A percentile compares a stretch with the other conserved stretches of the same genome.
Conservation (phyloP, 2,113 vertebrate genomes). For the Anseranas semipalmata region DNA sequence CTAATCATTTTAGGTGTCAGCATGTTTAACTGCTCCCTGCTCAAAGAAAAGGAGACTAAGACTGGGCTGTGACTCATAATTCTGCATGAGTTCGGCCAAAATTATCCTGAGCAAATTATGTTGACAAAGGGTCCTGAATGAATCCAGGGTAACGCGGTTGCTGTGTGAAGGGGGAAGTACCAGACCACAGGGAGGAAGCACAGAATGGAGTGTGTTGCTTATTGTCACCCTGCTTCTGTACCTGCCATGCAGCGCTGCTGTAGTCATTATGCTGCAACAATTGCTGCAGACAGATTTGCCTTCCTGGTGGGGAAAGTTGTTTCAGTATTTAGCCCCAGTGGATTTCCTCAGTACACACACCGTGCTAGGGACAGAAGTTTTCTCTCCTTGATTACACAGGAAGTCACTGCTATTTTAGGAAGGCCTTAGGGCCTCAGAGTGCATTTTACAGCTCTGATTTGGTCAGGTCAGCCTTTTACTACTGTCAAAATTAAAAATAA, state of each 20-base stretch:
- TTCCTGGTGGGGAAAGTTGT: neutral
- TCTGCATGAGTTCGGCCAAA: neutral
- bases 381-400: neutral
- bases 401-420: neutral
- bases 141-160: neutral
- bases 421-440: neutral
- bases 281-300: neutral
- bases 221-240: too few relatives aligned
- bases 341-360: neutral
- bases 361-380: neutral
- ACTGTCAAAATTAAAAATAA: neutral
- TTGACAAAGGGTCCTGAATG: neutral
- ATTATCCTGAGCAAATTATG: neutral
- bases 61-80: neutral
- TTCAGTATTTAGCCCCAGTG: neutral
- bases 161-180: neutral
- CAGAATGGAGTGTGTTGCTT: neutral
- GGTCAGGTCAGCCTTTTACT: neutral
- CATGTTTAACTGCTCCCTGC: neutral
- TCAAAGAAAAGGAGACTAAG: neutral
- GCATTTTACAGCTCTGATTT: neutral
- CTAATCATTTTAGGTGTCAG: neutral
- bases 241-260: neutral
- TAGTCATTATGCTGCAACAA: rapidly evolving
- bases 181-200: neutral